Percentiles rank a stretch among this genome's conserved stretches.
Conservation (phyloP, 2,113 vertebrate species). For the Cololabis saira region DNA sequence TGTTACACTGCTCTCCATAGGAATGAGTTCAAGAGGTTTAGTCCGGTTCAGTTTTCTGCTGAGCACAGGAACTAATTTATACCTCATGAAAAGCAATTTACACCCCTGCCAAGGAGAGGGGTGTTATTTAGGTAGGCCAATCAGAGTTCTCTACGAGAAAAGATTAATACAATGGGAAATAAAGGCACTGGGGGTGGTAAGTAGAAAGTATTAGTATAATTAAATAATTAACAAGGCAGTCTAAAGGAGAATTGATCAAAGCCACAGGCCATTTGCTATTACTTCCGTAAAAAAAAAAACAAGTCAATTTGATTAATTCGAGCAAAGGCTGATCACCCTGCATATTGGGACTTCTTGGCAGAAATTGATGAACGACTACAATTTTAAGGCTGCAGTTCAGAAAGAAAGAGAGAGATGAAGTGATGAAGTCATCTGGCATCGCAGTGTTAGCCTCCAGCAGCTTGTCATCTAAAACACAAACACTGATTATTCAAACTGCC, state of each 20-base stretch:
- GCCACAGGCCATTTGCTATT: background rate
- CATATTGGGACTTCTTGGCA: background rate
- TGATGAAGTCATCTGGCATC: constrained; percentile 12
- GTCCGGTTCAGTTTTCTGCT: constrained; percentile 13
- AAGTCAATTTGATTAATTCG: constrained; percentile 24
- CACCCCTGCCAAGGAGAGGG: constrained; percentile 24
- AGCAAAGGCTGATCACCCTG: constrained; percentile 16
- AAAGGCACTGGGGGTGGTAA: constrained; percentile 11
- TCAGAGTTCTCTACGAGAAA: constrained; percentile 42
- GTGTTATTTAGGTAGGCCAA: constrained; percentile 47
- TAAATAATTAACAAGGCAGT: constrained; percentile 38
- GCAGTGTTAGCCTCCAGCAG: constrained; percentile 27
- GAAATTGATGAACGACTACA: background rate
- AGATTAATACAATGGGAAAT: constrained; percentile 39
- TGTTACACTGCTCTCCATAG: background rate
- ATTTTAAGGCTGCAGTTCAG: background rate
- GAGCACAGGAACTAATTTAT: constrained; percentile 47
- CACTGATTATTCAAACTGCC: constrained; percentile 46
- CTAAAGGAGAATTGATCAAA: constrained; percentile 35
- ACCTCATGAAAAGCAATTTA: constrained; percentile 55
- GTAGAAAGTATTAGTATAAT: constrained; percentile 37
- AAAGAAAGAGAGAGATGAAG: background rate
- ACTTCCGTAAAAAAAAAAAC: background rate
- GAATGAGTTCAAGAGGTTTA: constrained; percentile 17
- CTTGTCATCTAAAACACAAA: constrained; percentile 29